A percentile compares a stretch with the other conserved stretches of the same genome.
Conservation (phyloP, 2,797 vertebrate genomes). For the Mus minutoides region DNA sequence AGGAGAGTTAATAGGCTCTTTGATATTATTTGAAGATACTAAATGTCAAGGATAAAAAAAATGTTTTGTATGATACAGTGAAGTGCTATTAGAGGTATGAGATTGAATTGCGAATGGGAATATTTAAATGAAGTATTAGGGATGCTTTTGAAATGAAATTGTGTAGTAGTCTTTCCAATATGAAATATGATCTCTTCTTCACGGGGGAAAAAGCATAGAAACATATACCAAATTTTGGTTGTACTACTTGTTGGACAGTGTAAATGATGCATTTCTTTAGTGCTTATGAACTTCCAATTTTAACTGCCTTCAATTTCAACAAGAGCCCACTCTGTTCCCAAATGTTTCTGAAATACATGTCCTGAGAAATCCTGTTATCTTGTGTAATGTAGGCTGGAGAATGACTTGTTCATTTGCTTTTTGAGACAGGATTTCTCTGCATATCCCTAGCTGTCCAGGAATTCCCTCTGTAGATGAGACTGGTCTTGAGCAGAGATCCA, state of each 20-base stretch:
- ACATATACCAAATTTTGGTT: constrained; percentile 32
- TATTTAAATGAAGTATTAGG: constrained; percentile 56
- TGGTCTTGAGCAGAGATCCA: not conserved
- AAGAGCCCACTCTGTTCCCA: not conserved
- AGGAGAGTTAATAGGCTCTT: constrained; percentile 66
- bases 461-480: not conserved
- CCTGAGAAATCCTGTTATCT: not conserved
- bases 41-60: constrained; percentile 65
- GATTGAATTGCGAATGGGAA: constrained; percentile 53
- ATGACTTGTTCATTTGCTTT: not conserved
- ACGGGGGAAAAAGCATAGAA: not conserved
- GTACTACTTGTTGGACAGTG: not conserved
- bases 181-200: not conserved
- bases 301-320: constrained; percentile 19
- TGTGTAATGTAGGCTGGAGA: not conserved
- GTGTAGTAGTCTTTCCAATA: constrained; percentile 52
- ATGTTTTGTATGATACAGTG: constrained; percentile 54
- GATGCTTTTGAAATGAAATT: constrained; percentile 57
- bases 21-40: constrained; percentile 73
- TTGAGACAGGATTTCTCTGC: not conserved
- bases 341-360: not conserved
- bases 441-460: not conserved
- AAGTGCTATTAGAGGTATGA: constrained; percentile 40
- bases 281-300: constrained; percentile 39
- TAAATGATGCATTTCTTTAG: constrained; percentile 19